Evolutionary conservation across 2,888 invertebrate genomes (phyloP).

Genomic region (Bombyx huttoni): DNA sequence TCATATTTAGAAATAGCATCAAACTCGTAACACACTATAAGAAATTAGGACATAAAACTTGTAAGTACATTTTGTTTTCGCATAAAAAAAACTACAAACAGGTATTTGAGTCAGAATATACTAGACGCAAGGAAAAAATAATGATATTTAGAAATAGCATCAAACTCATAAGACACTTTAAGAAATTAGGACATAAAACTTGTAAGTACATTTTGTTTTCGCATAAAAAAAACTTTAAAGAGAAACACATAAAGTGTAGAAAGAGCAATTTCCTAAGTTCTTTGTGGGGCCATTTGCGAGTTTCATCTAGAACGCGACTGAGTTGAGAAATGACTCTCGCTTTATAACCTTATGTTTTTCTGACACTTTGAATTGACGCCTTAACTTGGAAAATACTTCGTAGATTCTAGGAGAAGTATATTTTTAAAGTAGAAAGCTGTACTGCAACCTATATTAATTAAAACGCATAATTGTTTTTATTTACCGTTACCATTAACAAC

Average conservation of each 20-base stretch:
- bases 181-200: background rate
- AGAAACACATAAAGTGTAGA: background rate
- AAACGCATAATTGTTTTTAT: too few species aligned
- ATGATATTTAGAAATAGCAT: background rate
- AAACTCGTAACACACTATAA: background rate
- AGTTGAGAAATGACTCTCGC: conserved; percentile 19
- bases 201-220: background rate
- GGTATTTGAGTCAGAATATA: too few species aligned
- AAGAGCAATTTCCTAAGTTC: background rate
- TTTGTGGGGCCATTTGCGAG: conserved; percentile 1
- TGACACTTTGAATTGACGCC: conserved; percentile 17
- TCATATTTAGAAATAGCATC: background rate
- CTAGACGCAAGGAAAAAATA: background rate
- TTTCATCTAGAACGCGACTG: conserved; percentile 6
- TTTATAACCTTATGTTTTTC: conserved; percentile 18
- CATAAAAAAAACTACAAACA: background rate
- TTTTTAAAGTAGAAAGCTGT: background rate
- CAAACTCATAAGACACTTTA: background rate
- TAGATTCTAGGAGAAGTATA: background rate
- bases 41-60: background rate
- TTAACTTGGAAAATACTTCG: background rate
- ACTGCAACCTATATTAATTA: too few species aligned
- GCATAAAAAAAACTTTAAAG: background rate
- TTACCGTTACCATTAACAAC: too few species aligned
- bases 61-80: background rate